phyloP scores from a whole-genome alignment of 2,797 vertebrate species.

The Phrynocephalus guinanensis region DNA sequence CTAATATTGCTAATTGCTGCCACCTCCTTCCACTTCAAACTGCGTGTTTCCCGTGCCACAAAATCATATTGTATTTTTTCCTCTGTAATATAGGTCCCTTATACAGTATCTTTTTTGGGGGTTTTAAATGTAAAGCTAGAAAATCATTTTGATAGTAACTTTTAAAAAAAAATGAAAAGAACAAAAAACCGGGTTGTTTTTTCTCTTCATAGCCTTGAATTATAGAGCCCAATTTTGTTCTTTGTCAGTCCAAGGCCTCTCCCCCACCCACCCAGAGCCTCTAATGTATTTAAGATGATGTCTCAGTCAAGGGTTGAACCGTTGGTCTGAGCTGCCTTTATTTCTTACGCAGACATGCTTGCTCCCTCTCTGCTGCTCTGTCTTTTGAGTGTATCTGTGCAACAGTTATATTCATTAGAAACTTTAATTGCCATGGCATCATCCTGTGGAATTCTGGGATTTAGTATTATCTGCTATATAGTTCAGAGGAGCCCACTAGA shows the following conservation, averaged over 20 bases:
- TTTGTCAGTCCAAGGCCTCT: background rate
- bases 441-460: no score
- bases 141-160: background rate
- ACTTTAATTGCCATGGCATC: no score
- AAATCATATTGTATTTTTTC: slow-evolving; percentile 71
- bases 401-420: no score
- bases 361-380: background rate
- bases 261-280: background rate
- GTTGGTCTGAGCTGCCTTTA: background rate
- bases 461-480: no score
- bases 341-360: background rate
- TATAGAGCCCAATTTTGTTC: slow-evolving; percentile 54
- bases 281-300: background rate
- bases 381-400: background rate
- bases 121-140: slow-evolving; percentile 31
- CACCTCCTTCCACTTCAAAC: slow-evolving; percentile 38
- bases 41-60: slow-evolving; percentile 65
- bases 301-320: no score
- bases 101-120: slow-evolving; percentile 49
- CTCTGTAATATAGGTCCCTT: slow-evolving; percentile 67
- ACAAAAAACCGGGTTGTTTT: background rate
- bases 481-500: no score
- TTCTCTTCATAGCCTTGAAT: slow-evolving; percentile 36
- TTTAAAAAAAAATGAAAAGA: background rate
- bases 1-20: slow-evolving; percentile 55